Percentiles rank a stretch among this genome's conserved stretches.
Evolutionary conservation across 2,888 invertebrate genomes (phyloP).

Genomic region (Epiblema foenella): DNA sequence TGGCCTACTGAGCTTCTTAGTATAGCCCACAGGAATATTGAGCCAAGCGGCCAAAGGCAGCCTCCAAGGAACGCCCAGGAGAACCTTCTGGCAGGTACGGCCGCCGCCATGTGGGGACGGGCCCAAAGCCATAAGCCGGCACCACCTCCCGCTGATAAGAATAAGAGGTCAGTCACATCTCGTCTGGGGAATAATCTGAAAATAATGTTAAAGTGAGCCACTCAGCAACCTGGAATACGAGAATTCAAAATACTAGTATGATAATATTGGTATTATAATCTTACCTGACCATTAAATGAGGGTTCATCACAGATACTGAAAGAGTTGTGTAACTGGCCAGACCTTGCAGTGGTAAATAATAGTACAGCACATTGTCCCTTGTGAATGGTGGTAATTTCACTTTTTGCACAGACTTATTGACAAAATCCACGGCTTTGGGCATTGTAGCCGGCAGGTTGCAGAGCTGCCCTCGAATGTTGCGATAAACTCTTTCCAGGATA

Average conservation of each 20-base stretch:
- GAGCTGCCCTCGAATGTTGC: constrained; percentile 64
- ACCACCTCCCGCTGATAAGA: constrained; percentile 92
- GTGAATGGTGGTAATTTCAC: constrained; percentile 87
- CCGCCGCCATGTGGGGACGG: constrained; percentile 89
- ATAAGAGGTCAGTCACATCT: constrained; percentile 92
- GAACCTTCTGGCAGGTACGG: constrained; percentile 85
- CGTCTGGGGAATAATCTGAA: constrained; percentile 88
- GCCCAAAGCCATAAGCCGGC: constrained; percentile 93
- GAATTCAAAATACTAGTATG: background rate
- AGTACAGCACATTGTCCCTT: constrained; percentile 88
- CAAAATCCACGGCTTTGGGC: constrained; percentile 69
- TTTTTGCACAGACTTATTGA: constrained; percentile 72
- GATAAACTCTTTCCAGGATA: constrained; percentile 71
- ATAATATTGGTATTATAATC: constrained; percentile 46
- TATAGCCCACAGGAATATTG: constrained; percentile 95
- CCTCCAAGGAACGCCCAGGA: constrained; percentile 91
- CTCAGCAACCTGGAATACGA: background rate
- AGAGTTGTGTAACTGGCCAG: constrained; percentile 91
- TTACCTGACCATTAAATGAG: constrained; percentile 89
- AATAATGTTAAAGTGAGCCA: constrained; percentile 49
- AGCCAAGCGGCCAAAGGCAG: constrained; percentile 94
- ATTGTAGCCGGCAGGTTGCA: constrained; percentile 63
- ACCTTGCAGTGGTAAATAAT: constrained; percentile 91
- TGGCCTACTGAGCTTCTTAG: constrained; percentile 91
- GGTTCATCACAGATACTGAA: constrained; percentile 94